Evolutionary conservation across 2,888 invertebrate species (phyloP).

Genomic region (Conus canariensis): DNA sequence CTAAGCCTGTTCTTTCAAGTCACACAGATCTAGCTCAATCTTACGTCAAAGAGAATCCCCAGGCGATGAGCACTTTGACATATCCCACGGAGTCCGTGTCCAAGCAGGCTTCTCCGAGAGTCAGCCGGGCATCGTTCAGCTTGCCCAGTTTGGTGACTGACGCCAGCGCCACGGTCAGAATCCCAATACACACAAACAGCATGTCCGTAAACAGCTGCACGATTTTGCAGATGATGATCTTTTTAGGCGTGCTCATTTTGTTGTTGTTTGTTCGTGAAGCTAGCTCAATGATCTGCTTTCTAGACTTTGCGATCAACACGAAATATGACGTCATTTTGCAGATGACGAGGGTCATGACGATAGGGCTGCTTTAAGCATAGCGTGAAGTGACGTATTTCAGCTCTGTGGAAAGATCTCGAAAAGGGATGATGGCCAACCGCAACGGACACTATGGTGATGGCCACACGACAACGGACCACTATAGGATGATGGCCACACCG

Average conservation of each 20-base stretch:
- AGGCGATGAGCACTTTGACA: neutral
- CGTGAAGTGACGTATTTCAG: too few species aligned
- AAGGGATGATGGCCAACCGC: too few species aligned
- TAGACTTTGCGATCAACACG: neutral
- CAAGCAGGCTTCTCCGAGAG: slow-evolving; percentile 22
- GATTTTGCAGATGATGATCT: neutral
- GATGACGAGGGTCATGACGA: neutral
- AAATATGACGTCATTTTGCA: neutral
- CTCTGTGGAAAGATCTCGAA: too few species aligned
- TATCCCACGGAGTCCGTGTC: slow-evolving; percentile 1
- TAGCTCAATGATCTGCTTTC: neutral
- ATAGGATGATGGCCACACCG: too few species aligned
- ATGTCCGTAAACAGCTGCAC: neutral
- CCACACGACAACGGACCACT: too few species aligned
- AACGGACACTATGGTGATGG: too few species aligned
- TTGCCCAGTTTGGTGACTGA: neutral
- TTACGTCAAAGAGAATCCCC: neutral
- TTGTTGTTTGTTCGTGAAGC: neutral
- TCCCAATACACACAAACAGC: neutral
- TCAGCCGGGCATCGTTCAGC: slow-evolving; percentile 1
- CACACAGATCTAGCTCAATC: too few species aligned
- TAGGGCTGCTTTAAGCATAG: neutral
- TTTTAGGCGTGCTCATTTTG: neutral
- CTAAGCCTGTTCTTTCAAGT: too few species aligned
- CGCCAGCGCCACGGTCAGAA: neutral